Conservation (phyloP, 2,797 vertebrate species). For the Myotis vivesi region DNA sequence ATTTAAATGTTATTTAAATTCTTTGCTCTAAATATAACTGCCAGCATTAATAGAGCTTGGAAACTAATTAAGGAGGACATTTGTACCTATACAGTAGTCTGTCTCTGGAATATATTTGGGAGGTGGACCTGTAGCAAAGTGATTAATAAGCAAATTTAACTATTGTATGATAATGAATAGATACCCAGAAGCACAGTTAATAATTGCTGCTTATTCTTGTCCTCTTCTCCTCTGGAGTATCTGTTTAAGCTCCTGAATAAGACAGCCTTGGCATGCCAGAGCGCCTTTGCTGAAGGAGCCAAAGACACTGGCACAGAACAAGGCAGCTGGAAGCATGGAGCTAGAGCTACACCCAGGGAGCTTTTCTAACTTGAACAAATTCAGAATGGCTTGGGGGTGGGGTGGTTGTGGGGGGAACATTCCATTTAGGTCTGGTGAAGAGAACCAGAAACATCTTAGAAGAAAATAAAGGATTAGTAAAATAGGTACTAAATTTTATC, state of each 20-base stretch:
- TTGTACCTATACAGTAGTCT: not conserved
- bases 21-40: not conserved
- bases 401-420: not conserved
- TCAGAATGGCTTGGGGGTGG: not conserved
- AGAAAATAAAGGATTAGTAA: conserved; percentile 13
- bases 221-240: not conserved
- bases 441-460: conserved; percentile 30
- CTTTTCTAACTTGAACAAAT: conserved; percentile 46
- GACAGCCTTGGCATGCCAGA: not conserved
- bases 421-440: not conserved
- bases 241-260: not conserved
- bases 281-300: not conserved
- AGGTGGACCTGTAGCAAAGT: not conserved
- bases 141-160: conserved; percentile 41
- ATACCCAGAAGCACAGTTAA: not conserved
- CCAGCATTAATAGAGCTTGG: not conserved
- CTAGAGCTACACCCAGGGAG: not conserved
- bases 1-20: conserved; percentile 27
- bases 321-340: not conserved
- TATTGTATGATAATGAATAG: conserved; percentile 45
- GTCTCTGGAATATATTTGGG: not conserved
- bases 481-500: not conserved
- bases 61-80: conserved; percentile 47
- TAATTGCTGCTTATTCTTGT: not conserved
- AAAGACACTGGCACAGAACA: not conserved